Base-by-base conservation (phyloP, 2,797 vertebrate genomes). In the Odontamblyopus rebecca region DNA sequence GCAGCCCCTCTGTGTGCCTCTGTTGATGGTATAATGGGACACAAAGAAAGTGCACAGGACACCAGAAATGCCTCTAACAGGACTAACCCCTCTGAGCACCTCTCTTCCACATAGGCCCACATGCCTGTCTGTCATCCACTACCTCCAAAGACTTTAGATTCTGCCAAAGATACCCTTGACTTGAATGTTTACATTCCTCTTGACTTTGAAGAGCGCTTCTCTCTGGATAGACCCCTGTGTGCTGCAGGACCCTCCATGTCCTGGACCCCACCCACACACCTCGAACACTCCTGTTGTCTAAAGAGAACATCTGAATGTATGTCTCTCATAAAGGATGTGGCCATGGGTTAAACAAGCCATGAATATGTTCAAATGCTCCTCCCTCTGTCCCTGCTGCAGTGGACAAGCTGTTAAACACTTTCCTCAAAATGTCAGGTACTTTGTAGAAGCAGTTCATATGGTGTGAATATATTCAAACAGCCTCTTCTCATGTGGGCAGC, bases 1-100 rank as follows among this genome's bases (percentile, higher is more conserved):
- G 88, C 92, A 0, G 84, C 90, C 0, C 82, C 68, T 72, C 0
- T 85, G 61, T 1, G 76, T 3, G 84, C 84, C 67, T 6, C 75
- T 67, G 80, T 70, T 19, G 86, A 85, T 2, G 71, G 69, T 73
- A 2, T 16, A 29, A 85, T 4, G 85, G 91, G 72, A 16, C 83
- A 59, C 19, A 82, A 1, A 66, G 90, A 38, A 12, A 73, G 76
- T 79, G 73, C 83, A 23, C 92, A 83, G 57, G 93, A 94, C 64
- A 93, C 92, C 35, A 84, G 61, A 83, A 93, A 90, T 81, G 92
- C 93, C 83, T 94, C 94, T 68, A 90, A 85, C 69, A 96, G 97
- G 94, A 97, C 97, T 95, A 94, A 71, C 88, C 91, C 83, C 79
- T 94, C 90, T 44, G 94, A 94, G 81, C 90, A 86, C 5, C 67